These are phyloP conservation scores for Lanistes nyassanus DNA, from an alignment of 1,140 invertebrate species.

Conservation along the genomic window DNA sequence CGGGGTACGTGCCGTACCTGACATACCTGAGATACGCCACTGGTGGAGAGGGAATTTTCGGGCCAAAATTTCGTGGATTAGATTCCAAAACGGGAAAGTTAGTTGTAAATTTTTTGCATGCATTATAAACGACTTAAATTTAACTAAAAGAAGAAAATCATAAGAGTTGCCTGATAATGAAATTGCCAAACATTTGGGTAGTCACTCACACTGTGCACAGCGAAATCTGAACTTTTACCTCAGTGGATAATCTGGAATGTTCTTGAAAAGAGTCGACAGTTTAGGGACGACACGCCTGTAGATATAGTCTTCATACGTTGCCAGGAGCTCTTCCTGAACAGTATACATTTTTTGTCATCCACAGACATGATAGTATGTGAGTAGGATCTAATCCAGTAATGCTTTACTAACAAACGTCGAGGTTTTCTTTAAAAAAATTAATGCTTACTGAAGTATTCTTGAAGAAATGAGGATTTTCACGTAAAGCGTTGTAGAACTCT, in stretches of 20 bases:
- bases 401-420: background rate
- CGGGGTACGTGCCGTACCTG: no score
- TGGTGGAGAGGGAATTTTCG: no score
- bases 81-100: no score
- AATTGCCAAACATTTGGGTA: background rate
- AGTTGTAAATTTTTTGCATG: background rate
- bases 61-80: no score
- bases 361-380: background rate
- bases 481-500: slow-evolving; percentile 37
- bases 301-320: slow-evolving; percentile 58
- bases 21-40: no score
- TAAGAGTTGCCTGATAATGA: background rate
- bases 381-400: background rate
- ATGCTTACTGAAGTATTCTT: slow-evolving; percentile 38
- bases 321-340: slow-evolving; percentile 53
- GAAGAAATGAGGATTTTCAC: slow-evolving; percentile 34
- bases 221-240: slow-evolving; percentile 32
- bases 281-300: slow-evolving; percentile 59
- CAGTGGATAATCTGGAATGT: slow-evolving; percentile 48
- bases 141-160: background rate
- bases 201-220: background rate
- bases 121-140: background rate
- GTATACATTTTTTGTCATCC: background rate
- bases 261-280: slow-evolving; percentile 40
- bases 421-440: background rate